Evolutionary conservation across 2,113 vertebrate species (phyloP).

Genomic region (Macaca mulatta): DNA sequence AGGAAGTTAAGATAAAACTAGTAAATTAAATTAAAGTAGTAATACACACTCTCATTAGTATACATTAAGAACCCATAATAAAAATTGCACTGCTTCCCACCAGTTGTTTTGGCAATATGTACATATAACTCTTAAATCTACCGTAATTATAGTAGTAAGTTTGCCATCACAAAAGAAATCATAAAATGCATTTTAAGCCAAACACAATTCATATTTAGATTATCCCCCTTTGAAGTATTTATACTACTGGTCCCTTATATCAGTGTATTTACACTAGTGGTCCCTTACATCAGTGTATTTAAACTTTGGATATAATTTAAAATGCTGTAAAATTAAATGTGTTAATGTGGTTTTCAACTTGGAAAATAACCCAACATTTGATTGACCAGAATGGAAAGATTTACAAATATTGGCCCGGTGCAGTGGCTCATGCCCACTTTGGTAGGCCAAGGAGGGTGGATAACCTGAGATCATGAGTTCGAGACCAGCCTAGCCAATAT

Average conservation of each 20-base stretch:
- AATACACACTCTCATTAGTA: neutral
- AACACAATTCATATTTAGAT: neutral
- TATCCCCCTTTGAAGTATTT: neutral
- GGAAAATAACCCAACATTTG: neutral
- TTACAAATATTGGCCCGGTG: neutral
- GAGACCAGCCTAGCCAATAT: no score
- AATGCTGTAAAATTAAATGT: neutral
- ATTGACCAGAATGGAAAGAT: neutral
- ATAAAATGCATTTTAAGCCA: neutral
- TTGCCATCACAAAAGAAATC: neutral
- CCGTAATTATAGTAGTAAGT: conserved; percentile 4
- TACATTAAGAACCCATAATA: conserved; percentile 7
- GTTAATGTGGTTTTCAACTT: neutral
- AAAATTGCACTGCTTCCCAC: neutral
- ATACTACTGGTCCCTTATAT: neutral
- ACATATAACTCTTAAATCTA: neutral
- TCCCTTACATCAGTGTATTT: neutral
- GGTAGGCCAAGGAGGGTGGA: no score
- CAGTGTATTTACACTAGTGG: neutral
- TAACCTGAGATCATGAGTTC: no score
- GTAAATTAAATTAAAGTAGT: neutral
- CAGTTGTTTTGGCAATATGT: neutral
- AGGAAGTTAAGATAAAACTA: neutral
- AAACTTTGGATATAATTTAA: neutral
- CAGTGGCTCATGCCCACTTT: no score